A percentile compares a stretch with the other conserved stretches of the same genome.
Evolutionary conservation across 2,797 vertebrate genomes (phyloP).

Genomic region (Lepilemur ruficaudatus): DNA sequence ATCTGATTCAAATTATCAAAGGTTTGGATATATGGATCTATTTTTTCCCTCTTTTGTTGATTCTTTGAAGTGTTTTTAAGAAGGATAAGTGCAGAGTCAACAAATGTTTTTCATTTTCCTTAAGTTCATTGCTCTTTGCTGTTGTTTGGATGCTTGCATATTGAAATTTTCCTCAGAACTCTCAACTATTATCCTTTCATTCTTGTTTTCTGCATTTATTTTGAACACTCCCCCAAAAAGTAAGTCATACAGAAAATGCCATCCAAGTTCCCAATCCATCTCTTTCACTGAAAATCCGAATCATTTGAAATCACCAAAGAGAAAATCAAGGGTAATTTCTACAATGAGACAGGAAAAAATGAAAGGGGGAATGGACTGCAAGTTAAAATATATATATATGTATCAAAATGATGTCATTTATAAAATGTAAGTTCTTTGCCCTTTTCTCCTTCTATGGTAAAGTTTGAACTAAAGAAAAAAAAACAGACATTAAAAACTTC

Average conservation of each 20-base stretch:
- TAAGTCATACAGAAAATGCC: neutral
- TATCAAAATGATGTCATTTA: neutral
- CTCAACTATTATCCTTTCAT: neutral
- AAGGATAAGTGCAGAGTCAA: neutral
- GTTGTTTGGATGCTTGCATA: neutral
- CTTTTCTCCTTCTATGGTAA: neutral
- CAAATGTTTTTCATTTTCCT: neutral
- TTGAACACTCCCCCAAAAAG: neutral
- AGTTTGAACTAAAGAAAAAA: neutral
- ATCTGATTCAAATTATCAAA: neutral
- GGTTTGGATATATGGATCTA: neutral
- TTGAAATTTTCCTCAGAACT: neutral
- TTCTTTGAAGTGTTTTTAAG: neutral
- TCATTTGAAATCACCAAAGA: neutral
- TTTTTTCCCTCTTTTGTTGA: neutral
- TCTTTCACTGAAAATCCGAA: neutral
- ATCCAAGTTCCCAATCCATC: neutral
- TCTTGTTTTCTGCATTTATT: neutral
- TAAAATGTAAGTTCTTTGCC: neutral
- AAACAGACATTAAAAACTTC: neutral
- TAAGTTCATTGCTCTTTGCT: neutral
- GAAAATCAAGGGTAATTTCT: neutral
- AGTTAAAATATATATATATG: neutral
- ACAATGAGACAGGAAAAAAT: neutral
- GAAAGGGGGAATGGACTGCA: neutral